Percentiles rank a stretch among this genome's conserved stretches.
Evolutionary conservation across 2,888 invertebrate genomes (phyloP).

Genomic region (Eulithis prunata): DNA sequence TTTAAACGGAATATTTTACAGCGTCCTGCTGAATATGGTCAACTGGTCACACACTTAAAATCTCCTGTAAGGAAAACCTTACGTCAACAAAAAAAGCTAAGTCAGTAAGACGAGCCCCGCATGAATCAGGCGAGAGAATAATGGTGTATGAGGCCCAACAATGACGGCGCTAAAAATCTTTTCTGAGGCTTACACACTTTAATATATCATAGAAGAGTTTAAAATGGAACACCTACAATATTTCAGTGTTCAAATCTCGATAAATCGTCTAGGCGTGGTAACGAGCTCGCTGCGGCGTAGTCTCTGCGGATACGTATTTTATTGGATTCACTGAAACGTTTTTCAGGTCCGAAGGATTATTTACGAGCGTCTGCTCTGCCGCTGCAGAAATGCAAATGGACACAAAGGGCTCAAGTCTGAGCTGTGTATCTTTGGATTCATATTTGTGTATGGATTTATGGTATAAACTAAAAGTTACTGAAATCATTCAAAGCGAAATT

Average conservation of each 20-base stretch:
- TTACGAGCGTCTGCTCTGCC: conserved; percentile 79
- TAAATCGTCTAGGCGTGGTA: conserved; percentile 84
- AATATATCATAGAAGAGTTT: conserved; percentile 72
- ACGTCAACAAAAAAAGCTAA: not conserved
- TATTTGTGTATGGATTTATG: conserved; percentile 16
- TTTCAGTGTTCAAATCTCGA: conserved; percentile 83
- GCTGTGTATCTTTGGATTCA: conserved; percentile 33
- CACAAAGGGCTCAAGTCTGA: conserved; percentile 51
- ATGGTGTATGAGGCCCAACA: conserved; percentile 20
- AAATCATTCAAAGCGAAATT: too few species aligned
- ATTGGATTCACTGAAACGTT: conserved; percentile 84
- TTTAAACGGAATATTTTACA: not conserved
- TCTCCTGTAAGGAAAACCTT: not conserved
- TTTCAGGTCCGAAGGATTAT: conserved; percentile 83
- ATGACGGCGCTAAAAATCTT: conserved; percentile 24
- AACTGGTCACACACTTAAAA: not conserved
- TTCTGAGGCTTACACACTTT: conserved; percentile 27
- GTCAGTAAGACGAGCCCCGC: conserved; percentile 6
- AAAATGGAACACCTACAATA: conserved; percentile 81
- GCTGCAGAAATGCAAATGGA: conserved; percentile 82
- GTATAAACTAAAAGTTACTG: not conserved
- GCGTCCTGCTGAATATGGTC: not conserved
- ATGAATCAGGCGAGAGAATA: conserved; percentile 18
- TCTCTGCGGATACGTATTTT: conserved; percentile 84
- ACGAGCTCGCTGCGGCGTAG: conserved; percentile 82